phyloP scores from a whole-genome alignment of 2,797 vertebrate genomes.

The Megalops cyprinoides region DNA sequence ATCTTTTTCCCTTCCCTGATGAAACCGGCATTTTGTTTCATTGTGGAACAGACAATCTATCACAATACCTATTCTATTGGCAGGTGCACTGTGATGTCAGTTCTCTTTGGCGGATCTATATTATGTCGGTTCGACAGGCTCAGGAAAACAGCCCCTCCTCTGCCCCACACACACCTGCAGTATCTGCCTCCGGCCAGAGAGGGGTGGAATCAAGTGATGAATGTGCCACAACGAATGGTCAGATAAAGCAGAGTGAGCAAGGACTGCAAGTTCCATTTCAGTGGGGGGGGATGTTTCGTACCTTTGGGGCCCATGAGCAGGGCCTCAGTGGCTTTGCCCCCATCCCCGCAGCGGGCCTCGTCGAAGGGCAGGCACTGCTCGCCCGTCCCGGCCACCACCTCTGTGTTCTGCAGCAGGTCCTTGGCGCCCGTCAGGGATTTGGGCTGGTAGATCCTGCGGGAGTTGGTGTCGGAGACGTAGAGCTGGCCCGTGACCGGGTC shows the following conservation, averaged over 20 bases:
- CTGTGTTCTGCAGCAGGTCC: slow-evolving; percentile 88
- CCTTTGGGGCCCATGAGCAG: slow-evolving; percentile 97
- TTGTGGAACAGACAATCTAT: no score
- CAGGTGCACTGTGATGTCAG: not conserved
- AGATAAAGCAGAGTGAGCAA: not conserved
- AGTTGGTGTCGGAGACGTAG: slow-evolving; percentile 95
- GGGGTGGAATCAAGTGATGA: not conserved
- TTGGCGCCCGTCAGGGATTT: slow-evolving; percentile 86
- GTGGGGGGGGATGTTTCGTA: slow-evolving; percentile 52
- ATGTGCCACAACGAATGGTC: not conserved
- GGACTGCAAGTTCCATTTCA: not conserved
- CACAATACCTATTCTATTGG: not conserved
- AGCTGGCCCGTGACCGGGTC: slow-evolving; percentile 92
- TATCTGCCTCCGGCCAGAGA: no score
- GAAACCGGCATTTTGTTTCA: not conserved
- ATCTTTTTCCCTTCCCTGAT: not conserved
- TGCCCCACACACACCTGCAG: no score
- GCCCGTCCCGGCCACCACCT: slow-evolving; percentile 91
- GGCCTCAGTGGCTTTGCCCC: slow-evolving; percentile 92
- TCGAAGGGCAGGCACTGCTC: slow-evolving; percentile 97
- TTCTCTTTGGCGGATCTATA: not conserved
- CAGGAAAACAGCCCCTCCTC: no score
- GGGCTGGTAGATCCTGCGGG: slow-evolving; percentile 89
- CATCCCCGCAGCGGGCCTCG: slow-evolving; percentile 93
- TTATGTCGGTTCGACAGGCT: not conserved